Conservation (phyloP, 1,140 invertebrate species). For the Drosophila subpulchrella region DNA sequence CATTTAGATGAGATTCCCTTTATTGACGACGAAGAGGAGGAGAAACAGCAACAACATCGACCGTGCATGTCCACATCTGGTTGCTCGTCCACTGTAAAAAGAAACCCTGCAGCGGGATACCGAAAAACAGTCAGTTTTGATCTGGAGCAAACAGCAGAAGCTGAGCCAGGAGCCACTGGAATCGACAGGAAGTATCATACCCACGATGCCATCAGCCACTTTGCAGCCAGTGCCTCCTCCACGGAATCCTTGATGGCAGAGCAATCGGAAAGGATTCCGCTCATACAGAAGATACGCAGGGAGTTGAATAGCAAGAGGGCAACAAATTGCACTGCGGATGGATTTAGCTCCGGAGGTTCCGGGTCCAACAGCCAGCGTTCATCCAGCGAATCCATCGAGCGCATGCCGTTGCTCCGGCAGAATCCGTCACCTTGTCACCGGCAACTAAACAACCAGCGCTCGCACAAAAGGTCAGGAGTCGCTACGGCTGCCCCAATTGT, state of each 20-base stretch:
- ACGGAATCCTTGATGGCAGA: slow-evolving; percentile 61
- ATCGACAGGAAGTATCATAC: slow-evolving; percentile 81
- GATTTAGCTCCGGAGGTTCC: slow-evolving; percentile 69
- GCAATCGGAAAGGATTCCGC: slow-evolving; percentile 58
- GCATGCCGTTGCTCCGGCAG: slow-evolving; percentile 70
- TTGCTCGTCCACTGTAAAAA: slow-evolving; percentile 32
- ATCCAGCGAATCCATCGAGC: slow-evolving; percentile 77
- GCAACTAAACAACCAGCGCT: slow-evolving; percentile 71
- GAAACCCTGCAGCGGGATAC: slow-evolving; percentile 55
- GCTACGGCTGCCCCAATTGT: slow-evolving; percentile 36
- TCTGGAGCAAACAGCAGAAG: slow-evolving; percentile 61
- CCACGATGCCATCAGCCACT: slow-evolving; percentile 78
- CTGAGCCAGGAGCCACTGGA: slow-evolving; percentile 11
- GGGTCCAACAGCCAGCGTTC: slow-evolving; percentile 79
- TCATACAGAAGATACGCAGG: slow-evolving; percentile 77
- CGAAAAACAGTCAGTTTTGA: slow-evolving; percentile 84
- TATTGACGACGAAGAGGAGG: slow-evolving; percentile 81
- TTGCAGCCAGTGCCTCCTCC: slow-evolving; percentile 50
- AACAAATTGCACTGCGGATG: slow-evolving; percentile 59
- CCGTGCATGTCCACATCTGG: slow-evolving; percentile 40
- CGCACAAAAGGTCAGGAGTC: slow-evolving; percentile 74
- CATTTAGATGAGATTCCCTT: slow-evolving; percentile 81
- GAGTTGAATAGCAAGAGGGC: slow-evolving; percentile 76
- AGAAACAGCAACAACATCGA: slow-evolving; percentile 45
- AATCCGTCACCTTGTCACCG: slow-evolving; percentile 49